Conservation (phyloP, 2,888 invertebrate genomes). For the Ophioninae sp. region DNA sequence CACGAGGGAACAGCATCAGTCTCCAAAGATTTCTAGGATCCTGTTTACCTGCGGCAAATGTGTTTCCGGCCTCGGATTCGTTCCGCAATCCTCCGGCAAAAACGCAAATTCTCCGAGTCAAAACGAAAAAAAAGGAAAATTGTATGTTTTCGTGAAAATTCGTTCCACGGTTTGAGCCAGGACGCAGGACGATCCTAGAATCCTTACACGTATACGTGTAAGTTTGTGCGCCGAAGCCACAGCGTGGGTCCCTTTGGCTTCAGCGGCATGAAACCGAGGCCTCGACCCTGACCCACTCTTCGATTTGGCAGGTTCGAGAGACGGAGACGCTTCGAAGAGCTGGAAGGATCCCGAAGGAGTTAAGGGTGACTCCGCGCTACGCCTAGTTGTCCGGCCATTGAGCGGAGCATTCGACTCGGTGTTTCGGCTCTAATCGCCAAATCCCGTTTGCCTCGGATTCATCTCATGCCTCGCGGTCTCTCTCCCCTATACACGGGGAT, state of each 20-base stretch:
- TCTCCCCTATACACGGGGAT: slow-evolving; percentile 40
- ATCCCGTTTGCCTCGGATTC: slow-evolving; percentile 70
- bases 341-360: slow-evolving; percentile 49
- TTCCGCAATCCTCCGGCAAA: slow-evolving; percentile 57
- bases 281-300: slow-evolving; percentile 70
- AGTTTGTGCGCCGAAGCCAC: slow-evolving; percentile 37
- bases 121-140: slow-evolving; percentile 28
- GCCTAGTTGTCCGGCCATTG: background rate
- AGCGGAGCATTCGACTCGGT: slow-evolving; percentile 29
- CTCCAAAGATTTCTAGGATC: slow-evolving; percentile 24
- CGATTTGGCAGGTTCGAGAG: slow-evolving; percentile 47
- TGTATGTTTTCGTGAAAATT: slow-evolving; percentile 63
- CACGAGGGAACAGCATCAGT: slow-evolving; percentile 24
- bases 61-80: slow-evolving; percentile 64
- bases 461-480: slow-evolving; percentile 59
- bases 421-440: slow-evolving; percentile 70
- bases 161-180: slow-evolving; percentile 56
- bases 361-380: slow-evolving; percentile 25
- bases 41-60: slow-evolving; percentile 56
- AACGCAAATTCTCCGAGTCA: slow-evolving; percentile 39
- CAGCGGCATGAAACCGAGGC: slow-evolving; percentile 61
- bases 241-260: slow-evolving; percentile 59
- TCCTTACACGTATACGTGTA: slow-evolving; percentile 2
- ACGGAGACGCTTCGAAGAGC: slow-evolving; percentile 17
- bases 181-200: slow-evolving; percentile 28